Percentiles rank a stretch among this genome's conserved stretches.
These are phyloP conservation scores for Engystomops pustulosus DNA, from an alignment of 2,113 vertebrate species.

Conservation along the genomic window DNA sequence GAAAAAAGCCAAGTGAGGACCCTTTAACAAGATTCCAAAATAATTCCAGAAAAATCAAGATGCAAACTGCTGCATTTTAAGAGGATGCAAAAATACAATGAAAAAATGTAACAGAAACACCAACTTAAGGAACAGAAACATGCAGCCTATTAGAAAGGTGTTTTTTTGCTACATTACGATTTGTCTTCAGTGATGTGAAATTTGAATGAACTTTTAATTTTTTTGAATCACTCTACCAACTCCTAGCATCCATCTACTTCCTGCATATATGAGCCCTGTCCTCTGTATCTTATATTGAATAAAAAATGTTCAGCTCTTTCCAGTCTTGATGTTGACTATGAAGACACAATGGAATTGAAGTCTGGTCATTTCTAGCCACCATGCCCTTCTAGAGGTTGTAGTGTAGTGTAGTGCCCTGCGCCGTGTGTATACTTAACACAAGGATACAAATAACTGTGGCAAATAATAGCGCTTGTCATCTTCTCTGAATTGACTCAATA, in stretches of 20 bases:
- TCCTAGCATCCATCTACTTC: background rate
- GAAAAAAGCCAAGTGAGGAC: too few species aligned
- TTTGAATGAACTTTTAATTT: too few species aligned
- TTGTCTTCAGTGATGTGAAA: too few species aligned
- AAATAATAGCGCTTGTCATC: background rate
- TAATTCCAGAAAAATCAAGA: too few species aligned
- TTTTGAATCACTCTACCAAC: too few species aligned
- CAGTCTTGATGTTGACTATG: background rate
- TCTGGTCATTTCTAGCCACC: background rate
- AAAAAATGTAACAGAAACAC: too few species aligned
- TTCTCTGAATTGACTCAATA: constrained; percentile 22
- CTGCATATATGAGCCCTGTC: background rate
- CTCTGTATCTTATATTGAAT: background rate
- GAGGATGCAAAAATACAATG: too few species aligned
- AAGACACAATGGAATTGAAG: background rate
- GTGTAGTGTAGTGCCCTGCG: background rate
- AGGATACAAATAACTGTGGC: background rate
- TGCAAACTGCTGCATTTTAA: too few species aligned
- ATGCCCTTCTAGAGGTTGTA: constrained; percentile 1
- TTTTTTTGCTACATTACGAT: too few species aligned
- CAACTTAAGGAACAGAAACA: too few species aligned
- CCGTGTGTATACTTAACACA: background rate
- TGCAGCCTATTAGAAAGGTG: background rate
- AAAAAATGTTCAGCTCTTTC: background rate
- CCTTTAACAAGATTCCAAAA: too few species aligned